These are phyloP conservation scores for Hirtodrosophila trivittata DNA, from an alignment of 2,888 invertebrate species.

Conservation along the genomic window DNA sequence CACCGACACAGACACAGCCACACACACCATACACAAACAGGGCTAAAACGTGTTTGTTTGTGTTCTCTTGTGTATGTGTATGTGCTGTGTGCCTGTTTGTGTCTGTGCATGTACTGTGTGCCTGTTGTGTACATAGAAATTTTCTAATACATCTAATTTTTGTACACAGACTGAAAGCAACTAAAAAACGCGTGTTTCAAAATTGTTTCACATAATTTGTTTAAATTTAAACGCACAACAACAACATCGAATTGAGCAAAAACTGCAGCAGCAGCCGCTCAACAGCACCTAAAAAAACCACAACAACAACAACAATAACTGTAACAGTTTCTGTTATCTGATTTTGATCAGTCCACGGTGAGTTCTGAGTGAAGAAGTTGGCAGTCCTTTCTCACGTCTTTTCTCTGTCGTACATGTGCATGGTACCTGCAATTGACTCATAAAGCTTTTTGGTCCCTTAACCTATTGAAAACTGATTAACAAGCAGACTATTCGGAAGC, in stretches of 20 bases:
- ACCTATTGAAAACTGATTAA: too few species aligned
- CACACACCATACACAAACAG: constrained; percentile 26
- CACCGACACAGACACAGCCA: constrained; percentile 5
- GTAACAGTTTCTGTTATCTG: constrained; percentile 23
- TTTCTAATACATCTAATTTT: constrained; percentile 44
- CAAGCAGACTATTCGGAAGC: too few species aligned
- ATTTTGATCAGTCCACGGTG: constrained; percentile 22
- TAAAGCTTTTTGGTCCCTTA: too few species aligned
- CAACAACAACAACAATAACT: constrained; percentile 20
- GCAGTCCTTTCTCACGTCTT: not conserved
- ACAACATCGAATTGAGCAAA: constrained; percentile 27
- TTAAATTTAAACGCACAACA: constrained; percentile 20
- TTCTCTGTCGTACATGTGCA: not conserved
- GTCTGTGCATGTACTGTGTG: constrained; percentile 12
- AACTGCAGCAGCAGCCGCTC: constrained; percentile 7
- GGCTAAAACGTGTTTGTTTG: constrained; percentile 54
- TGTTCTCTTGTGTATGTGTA: constrained; percentile 17
- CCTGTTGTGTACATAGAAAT: constrained; percentile 14
- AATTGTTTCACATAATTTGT: constrained; percentile 15
- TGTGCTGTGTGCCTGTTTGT: constrained; percentile 12
- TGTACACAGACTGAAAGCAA: constrained; percentile 22
- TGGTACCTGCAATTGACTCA: too few species aligned
- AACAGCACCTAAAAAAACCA: not conserved
- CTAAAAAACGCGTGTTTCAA: constrained; percentile 10
- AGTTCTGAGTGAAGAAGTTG: constrained; percentile 21